These are phyloP conservation scores for Candoia aspera DNA, from an alignment of 2,113 vertebrate genomes.

Conservation along the genomic window DNA sequence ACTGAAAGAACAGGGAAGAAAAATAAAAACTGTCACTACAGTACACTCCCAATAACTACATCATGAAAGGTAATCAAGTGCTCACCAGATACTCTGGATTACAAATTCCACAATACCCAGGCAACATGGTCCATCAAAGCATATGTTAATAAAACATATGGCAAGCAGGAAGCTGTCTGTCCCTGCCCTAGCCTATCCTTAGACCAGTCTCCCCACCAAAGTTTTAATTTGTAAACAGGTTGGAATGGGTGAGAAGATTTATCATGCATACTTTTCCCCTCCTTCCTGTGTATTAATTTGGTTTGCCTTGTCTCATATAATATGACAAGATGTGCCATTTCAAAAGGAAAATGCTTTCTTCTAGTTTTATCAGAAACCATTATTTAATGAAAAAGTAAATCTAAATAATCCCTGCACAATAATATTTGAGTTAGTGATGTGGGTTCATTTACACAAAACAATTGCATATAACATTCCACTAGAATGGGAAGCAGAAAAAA, in stretches of 20 bases:
- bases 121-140: not conserved
- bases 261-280: not conserved
- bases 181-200: not conserved
- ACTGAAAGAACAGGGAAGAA: not conserved
- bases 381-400: conserved; percentile 18
- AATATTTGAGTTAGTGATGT: not conserved
- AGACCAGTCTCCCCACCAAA: not conserved
- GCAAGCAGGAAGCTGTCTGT: not conserved
- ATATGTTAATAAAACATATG: not conserved
- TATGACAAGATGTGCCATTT: not conserved
- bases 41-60: not conserved
- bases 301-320: not conserved
- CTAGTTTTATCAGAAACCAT: not conserved
- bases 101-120: not conserved
- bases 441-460: conserved; percentile 71
- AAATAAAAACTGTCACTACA: not conserved
- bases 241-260: not conserved
- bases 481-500: conserved; percentile 53
- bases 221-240: not conserved
- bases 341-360: not conserved
- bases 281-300: conserved; percentile 16
- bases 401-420: not conserved
- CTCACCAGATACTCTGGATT: not conserved
- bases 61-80: not conserved
- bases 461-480: conserved; percentile 70